A percentile compares a stretch with the other conserved stretches of the same genome.
Evolutionary conservation across 2,113 vertebrate genomes (phyloP).

Genomic region (Cyrtonyx montezumae): DNA sequence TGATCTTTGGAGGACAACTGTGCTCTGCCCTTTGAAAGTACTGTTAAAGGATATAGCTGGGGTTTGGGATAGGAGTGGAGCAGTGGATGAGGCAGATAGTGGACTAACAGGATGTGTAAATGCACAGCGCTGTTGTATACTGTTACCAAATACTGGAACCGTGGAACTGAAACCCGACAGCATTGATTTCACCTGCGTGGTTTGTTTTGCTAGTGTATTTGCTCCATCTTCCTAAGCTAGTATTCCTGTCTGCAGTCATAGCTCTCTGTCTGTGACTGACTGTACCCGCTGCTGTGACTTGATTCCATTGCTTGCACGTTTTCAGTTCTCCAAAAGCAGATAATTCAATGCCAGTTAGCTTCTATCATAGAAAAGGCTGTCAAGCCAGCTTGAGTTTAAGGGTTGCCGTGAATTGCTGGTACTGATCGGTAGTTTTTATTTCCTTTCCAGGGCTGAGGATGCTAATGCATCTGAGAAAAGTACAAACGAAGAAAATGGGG

Average conservation of each 20-base stretch:
- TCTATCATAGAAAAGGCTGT: background rate
- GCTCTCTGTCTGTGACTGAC: background rate
- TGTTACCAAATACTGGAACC: background rate
- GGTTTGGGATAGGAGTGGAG: background rate
- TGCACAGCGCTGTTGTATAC: rapidly evolving
- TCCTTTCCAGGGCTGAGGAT: slow-evolving; percentile 86
- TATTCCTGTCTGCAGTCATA: background rate
- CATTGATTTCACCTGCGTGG: background rate
- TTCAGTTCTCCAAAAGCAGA: background rate
- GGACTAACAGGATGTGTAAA: background rate
- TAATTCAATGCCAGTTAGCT: background rate
- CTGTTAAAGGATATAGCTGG: background rate
- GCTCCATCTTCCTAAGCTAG: rapidly evolving
- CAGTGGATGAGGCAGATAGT: background rate
- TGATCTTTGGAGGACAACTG: background rate
- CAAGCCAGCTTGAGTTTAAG: background rate
- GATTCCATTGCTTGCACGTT: background rate
- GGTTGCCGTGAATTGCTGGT: background rate
- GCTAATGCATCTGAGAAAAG: slow-evolving; percentile 89
- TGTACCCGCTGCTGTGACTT: background rate
- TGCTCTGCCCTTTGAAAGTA: background rate
- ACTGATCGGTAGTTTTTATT: slow-evolving; percentile 8
- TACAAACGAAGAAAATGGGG: slow-evolving; percentile 93
- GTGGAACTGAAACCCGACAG: background rate
- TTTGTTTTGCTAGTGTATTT: background rate